These are phyloP conservation scores for Lineus longissimus DNA, from an alignment of 1,140 invertebrate species.

Conservation along the genomic window DNA sequence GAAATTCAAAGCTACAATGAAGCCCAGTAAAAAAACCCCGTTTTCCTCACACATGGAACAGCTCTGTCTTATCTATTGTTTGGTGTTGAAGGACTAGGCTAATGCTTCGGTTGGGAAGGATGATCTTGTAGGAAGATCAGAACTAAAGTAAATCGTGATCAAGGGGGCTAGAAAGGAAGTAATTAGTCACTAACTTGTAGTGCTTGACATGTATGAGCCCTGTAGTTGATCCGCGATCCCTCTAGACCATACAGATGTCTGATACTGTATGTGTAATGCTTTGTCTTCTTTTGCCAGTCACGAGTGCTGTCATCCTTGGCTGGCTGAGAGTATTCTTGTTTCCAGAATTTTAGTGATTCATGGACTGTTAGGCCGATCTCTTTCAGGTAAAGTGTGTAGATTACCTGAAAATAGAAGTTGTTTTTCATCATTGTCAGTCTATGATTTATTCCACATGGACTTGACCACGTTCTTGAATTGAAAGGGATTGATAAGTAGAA, in stretches of 20 bases:
- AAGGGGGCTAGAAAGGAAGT: too few relatives aligned
- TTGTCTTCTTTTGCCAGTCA: constrained; percentile 63
- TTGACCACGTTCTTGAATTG: too few relatives aligned
- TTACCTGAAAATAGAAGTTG: constrained; percentile 49
- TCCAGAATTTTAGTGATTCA: constrained; percentile 66
- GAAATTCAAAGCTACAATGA: too few relatives aligned
- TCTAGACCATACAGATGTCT: constrained; percentile 70
- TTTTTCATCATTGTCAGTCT: constrained; percentile 12
- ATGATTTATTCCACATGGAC: too few relatives aligned
- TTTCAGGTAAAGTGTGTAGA: constrained; percentile 68
- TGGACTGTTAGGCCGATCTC: constrained; percentile 65
- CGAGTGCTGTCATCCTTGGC: constrained; percentile 54
- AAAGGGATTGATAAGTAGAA: too few relatives aligned
- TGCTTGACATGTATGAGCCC: constrained; percentile 57
- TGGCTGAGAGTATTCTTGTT: constrained; percentile 61
- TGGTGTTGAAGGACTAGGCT: too few relatives aligned
- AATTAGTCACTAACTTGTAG: constrained; percentile 56
- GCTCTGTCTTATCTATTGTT: too few relatives aligned
- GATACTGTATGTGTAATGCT: constrained; percentile 67
- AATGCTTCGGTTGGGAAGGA: too few relatives aligned
- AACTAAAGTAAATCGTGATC: too few relatives aligned
- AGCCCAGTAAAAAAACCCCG: too few relatives aligned
- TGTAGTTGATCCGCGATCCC: constrained; percentile 63
- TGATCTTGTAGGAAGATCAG: too few relatives aligned
- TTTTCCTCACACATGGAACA: too few relatives aligned